Evolutionary conservation across 2,888 invertebrate genomes (phyloP).

Genomic region (Operophtera brumata): DNA sequence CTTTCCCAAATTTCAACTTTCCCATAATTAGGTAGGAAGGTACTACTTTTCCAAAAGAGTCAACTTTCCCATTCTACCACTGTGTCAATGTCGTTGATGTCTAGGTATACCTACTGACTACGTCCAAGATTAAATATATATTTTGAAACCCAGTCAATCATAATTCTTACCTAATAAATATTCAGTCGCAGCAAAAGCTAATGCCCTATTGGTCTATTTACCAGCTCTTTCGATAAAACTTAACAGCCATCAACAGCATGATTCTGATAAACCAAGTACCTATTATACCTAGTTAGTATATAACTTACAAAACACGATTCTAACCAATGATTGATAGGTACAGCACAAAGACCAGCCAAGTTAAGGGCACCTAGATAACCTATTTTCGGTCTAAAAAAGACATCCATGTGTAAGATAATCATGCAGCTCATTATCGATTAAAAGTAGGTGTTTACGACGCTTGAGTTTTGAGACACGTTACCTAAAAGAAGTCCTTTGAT

Average conservation of each 20-base stretch:
- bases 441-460: not conserved
- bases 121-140: no score
- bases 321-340: conserved; percentile 11
- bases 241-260: not conserved
- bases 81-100: no score
- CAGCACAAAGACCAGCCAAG: conserved; percentile 17
- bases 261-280: not conserved
- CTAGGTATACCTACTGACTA: no score
- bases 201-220: not conserved
- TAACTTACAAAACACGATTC: conserved; percentile 15
- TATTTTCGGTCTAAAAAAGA: conserved; percentile 39
- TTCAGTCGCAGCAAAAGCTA: no score
- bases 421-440: conserved; percentile 18
- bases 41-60: no score
- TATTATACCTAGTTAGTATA: no score
- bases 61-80: no score
- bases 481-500: conserved; percentile 40
- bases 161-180: no score
- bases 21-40: no score
- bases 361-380: conserved; percentile 38
- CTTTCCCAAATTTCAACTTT: no score
- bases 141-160: no score
- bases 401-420: conserved; percentile 37
- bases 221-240: not conserved
- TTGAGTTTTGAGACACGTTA: not conserved